Percentiles rank a stretch among this genome's conserved stretches.
Conservation (phyloP, 1,140 invertebrate species). For the Spodoptera frugiperda region DNA sequence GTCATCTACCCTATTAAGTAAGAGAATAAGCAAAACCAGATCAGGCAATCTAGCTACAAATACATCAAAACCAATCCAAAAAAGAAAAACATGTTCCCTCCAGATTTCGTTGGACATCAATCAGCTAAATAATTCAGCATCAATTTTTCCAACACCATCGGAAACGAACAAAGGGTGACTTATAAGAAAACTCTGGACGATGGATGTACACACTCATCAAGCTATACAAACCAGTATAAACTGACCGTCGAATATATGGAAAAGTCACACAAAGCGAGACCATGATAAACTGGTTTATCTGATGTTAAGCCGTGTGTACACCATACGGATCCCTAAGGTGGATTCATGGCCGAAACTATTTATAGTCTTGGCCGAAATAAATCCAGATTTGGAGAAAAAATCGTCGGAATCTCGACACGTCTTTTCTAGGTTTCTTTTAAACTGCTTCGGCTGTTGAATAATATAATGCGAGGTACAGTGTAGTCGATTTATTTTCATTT, state of each 20-base stretch:
- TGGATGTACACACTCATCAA: too few relatives aligned
- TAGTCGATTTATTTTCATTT: constrained; percentile 52
- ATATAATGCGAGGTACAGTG: constrained; percentile 40
- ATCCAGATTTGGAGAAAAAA: constrained; percentile 24
- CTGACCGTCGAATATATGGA: too few relatives aligned
- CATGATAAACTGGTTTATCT: too few relatives aligned
- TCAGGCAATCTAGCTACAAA: too few relatives aligned
- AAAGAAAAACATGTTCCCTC: background rate
- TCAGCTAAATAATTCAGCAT: constrained; percentile 23
- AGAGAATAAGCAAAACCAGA: too few relatives aligned
- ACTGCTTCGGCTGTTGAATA: constrained; percentile 45
- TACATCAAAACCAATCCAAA: background rate
- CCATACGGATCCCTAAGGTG: background rate
- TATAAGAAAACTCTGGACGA: background rate
- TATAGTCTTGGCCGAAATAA: constrained; percentile 4
- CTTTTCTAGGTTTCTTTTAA: constrained; percentile 19
- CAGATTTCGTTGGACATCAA: background rate
- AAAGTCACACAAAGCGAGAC: too few relatives aligned
- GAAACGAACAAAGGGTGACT: background rate
- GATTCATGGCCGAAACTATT: background rate
- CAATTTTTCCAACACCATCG: background rate
- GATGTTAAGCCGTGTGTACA: background rate
- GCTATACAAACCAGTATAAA: too few relatives aligned
- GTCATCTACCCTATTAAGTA: too few relatives aligned
- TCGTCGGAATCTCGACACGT: constrained; percentile 11